These are phyloP conservation scores for Lanistes nyassanus DNA, from an alignment of 1,140 invertebrate genomes.

Conservation along the genomic window DNA sequence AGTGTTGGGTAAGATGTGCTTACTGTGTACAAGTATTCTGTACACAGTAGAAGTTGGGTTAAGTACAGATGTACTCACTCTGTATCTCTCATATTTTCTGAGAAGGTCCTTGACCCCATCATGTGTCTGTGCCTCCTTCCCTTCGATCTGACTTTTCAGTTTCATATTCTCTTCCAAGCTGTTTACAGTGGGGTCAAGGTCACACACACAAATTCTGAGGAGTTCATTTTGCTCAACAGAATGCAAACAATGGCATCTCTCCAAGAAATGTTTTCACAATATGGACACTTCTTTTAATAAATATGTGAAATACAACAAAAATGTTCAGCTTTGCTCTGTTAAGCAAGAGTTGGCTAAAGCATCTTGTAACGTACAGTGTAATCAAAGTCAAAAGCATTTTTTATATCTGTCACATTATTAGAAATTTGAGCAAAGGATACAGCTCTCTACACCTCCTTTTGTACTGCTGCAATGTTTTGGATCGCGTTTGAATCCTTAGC, in stretches of 20 bases:
- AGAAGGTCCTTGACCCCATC: constrained; percentile 55
- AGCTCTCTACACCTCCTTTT: constrained; percentile 48
- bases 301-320: background rate
- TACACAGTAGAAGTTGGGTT: background rate
- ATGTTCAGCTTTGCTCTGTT: too few species aligned
- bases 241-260: background rate
- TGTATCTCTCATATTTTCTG: constrained; percentile 61
- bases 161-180: constrained; percentile 54
- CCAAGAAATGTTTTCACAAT: background rate
- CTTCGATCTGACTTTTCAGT: constrained; percentile 47
- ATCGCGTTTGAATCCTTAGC: constrained; percentile 50
- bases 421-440: constrained; percentile 51
- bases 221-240: background rate
- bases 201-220: background rate
- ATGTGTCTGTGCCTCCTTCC: constrained; percentile 45
- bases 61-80: constrained; percentile 40
- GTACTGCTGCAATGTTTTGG: constrained; percentile 49
- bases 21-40: background rate
- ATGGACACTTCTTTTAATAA: background rate
- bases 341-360: background rate
- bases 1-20: background rate
- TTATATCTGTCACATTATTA: background rate
- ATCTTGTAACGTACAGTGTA: background rate
- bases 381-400: background rate
- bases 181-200: constrained; percentile 12